phyloP scores from a whole-genome alignment of 1,140 invertebrate species.

The Papilio polyxenes region DNA sequence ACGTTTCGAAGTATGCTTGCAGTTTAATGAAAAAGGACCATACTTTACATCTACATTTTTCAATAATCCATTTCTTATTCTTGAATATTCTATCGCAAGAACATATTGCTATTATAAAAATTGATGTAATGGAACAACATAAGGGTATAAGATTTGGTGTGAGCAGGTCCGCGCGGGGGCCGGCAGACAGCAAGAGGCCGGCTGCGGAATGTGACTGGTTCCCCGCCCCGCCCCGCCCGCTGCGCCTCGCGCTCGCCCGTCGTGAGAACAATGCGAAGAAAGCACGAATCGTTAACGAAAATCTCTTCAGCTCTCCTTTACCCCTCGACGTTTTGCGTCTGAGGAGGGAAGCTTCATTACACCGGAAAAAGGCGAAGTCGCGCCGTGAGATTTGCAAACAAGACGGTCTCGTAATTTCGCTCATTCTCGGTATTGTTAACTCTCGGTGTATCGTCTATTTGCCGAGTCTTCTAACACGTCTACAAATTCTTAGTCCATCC shows the following conservation, averaged over 20 bases:
- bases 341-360: conserved; percentile 53
- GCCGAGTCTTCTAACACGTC: conserved; percentile 28
- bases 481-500: conserved; percentile 26
- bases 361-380: conserved; percentile 49
- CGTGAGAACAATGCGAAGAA: conserved; percentile 50
- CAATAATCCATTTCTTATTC: background rate
- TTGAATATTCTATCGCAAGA: background rate
- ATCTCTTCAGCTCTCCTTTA: background rate
- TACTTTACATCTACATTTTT: background rate
- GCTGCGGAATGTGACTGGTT: conserved; percentile 62
- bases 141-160: conserved; percentile 46
- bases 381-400: conserved; percentile 66
- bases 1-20: background rate
- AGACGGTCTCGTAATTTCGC: conserved; percentile 30
- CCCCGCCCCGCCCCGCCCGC: conserved; percentile 45
- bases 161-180: conserved; percentile 44
- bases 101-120: background rate
- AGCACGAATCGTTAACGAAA: conserved; percentile 29
- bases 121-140: background rate
- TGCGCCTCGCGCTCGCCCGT: conserved; percentile 42
- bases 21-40: conserved; percentile 4
- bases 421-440: conserved; percentile 40
- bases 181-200: conserved; percentile 49
- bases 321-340: conserved; percentile 34
- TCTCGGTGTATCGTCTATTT: conserved; percentile 26